These are phyloP conservation scores for Eristalinus aeneus DNA, from an alignment of 2,888 invertebrate genomes.

Conservation along the genomic window DNA sequence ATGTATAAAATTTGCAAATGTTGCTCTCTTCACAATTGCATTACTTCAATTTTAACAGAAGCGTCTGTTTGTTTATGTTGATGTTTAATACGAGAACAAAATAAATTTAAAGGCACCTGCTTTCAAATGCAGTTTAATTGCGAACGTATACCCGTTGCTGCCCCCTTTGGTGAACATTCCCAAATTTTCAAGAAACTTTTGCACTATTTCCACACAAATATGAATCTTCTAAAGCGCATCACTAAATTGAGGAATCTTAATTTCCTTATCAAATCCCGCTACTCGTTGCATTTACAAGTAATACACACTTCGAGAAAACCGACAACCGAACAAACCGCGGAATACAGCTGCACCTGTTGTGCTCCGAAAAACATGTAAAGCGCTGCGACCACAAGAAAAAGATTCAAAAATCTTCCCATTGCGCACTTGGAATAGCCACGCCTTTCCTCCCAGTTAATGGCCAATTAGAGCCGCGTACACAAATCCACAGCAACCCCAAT, in stretches of 20 bases:
- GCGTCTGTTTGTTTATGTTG: too few relatives aligned
- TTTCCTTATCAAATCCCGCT: not conserved
- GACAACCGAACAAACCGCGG: conserved; percentile 5
- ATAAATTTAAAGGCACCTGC: not conserved
- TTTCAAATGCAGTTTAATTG: not conserved
- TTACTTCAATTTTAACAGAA: too few relatives aligned
- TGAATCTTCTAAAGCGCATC: not conserved
- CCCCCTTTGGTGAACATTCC: not conserved
- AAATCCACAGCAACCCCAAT: conserved; percentile 7
- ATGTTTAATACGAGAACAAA: not conserved
- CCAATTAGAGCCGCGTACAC: conserved; percentile 21
- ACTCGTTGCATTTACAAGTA: not conserved
- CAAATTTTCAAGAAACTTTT: not conserved
- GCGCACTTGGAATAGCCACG: conserved; percentile 27
- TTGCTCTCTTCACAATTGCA: too few relatives aligned
- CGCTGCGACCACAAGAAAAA: conserved; percentile 1
- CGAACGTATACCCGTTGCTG: not conserved
- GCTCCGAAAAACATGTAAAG: not conserved
- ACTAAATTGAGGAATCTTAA: not conserved
- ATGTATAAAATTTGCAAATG: too few relatives aligned
- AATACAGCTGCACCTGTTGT: conserved; percentile 41
- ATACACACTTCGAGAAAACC: not conserved
- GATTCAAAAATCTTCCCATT: conserved; percentile 1
- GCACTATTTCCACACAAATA: not conserved
- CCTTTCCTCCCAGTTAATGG: conserved; percentile 12